phyloP scores from a whole-genome alignment of 2,888 invertebrate genomes.

The Microplitis manilae region DNA sequence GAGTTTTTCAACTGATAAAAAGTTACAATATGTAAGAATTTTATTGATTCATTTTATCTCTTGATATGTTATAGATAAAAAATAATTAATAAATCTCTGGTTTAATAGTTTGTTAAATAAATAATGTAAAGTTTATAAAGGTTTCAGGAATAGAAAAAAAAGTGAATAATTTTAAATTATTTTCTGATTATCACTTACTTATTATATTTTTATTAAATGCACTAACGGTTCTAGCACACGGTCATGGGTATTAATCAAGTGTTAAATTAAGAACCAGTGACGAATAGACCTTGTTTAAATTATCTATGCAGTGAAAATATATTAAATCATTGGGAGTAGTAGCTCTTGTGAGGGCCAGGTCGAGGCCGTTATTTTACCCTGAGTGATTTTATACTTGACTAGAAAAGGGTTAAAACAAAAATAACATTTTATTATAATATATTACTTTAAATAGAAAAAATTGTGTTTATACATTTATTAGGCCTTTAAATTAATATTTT shows the following conservation, averaged over 20 bases:
- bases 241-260: neutral
- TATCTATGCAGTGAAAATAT: conserved; percentile 55
- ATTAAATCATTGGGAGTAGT: conserved; percentile 57
- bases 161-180: neutral
- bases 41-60: too few relatives aligned
- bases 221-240: neutral
- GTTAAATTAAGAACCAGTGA: conserved; percentile 60
- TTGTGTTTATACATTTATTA: too few relatives aligned
- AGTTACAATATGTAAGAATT: too few relatives aligned
- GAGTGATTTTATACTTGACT: conserved; percentile 27
- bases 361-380: conserved; percentile 50
- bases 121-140: neutral
- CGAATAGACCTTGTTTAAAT: conserved; percentile 60
- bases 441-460: too few relatives aligned
- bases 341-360: conserved; percentile 53
- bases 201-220: neutral
- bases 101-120: too few relatives aligned
- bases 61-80: too few relatives aligned
- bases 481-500: too few relatives aligned
- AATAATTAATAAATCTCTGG: too few relatives aligned
- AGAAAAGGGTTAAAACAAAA: neutral
- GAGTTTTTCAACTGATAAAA: too few relatives aligned
- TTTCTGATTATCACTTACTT: neutral
- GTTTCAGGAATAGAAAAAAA: neutral
- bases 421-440: neutral